phyloP scores from a whole-genome alignment of 2,113 vertebrate species.

The Dicentrarchus labrax region DNA sequence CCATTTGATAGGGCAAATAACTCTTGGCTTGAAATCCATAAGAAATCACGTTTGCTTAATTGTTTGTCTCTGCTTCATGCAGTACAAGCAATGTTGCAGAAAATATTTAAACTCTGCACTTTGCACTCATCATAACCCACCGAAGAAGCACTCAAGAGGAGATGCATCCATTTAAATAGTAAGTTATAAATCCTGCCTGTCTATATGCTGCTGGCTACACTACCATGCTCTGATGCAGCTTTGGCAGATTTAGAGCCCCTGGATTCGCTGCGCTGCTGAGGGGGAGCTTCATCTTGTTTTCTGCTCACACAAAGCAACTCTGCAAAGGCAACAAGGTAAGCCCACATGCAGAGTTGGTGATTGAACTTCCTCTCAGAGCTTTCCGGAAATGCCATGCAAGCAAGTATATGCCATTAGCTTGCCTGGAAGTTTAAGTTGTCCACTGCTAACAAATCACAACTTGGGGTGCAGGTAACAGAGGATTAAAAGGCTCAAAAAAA shows the following conservation, averaged over 20 bases:
- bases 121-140: conserved; percentile 16
- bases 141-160: conserved; percentile 25
- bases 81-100: not conserved
- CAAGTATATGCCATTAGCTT: not conserved
- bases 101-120: not conserved
- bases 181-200: conserved; percentile 44
- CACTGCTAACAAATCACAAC: not conserved
- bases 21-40: not conserved
- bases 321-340: conserved; percentile 38
- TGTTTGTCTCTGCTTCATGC: not conserved
- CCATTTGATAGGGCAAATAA: not conserved
- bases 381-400: conserved; percentile 27
- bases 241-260: conserved; percentile 49
- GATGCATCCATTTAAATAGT: conserved; percentile 34
- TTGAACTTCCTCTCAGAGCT: conserved; percentile 36
- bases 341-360: conserved; percentile 37
- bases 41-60: not conserved
- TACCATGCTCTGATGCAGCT: conserved; percentile 29
- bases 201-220: conserved; percentile 24
- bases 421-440: not conserved
- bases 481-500: conserved; percentile 3
- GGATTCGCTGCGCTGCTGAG: conserved; percentile 32
- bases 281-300: conserved; percentile 49
- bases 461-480: not conserved
- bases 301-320: conserved; percentile 28